Base-by-base conservation (phyloP, 30 jellyfish, hydroid and myxozoan genomes). In the Chironex yamaguchii region DNA sequence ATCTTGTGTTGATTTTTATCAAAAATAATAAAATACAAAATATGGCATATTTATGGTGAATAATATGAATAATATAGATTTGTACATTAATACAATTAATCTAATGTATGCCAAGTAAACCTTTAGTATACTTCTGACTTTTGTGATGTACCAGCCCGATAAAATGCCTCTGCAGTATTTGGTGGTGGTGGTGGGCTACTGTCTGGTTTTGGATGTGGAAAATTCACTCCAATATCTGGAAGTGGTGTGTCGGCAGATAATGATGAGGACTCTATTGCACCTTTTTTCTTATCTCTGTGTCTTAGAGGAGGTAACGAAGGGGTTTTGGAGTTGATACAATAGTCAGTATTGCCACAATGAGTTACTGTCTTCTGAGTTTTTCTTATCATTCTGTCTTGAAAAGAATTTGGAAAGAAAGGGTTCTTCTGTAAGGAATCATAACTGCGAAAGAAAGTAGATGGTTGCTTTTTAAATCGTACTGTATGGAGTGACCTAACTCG, bases 401-500 rank as follows among this genome's bases (percentile, higher is more conserved):
- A 6, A 6, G 13, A 9, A 42, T 42, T 42, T 42, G 9, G 9
- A 9, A 42, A 42, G 17, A 42, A 6, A 9, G 13, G 9, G 13
- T 42, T 9, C 17, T 42, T 42, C 17, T 42, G 13, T 42, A 42
- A 42, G 58, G 58, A 42, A 6, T 42, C 17, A 6, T 6, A 42
- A 9, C 17, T 42, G 13, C 9, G 9, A 9, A 6, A 9, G 9
- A 6, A 9, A 42, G 9, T 6, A 6, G 9, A 17, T 42, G 13
- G 9, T 17, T 42, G 58, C 17, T 42, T 42, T n/a, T n/a, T n/a
- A n/a, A n/a, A n/a, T n/a, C n/a, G n/a, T n/a, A n/a, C n/a, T n/a
- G n/a, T n/a, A 42, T 42, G 58, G 17, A 84, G 58, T 4, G 79
- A 63, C 0, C 77, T 51, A 13, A 82, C 54, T 31, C 86, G 71